Evolutionary conservation across 2,797 vertebrate species (phyloP).

Genomic region (Manis pentadactyla): DNA sequence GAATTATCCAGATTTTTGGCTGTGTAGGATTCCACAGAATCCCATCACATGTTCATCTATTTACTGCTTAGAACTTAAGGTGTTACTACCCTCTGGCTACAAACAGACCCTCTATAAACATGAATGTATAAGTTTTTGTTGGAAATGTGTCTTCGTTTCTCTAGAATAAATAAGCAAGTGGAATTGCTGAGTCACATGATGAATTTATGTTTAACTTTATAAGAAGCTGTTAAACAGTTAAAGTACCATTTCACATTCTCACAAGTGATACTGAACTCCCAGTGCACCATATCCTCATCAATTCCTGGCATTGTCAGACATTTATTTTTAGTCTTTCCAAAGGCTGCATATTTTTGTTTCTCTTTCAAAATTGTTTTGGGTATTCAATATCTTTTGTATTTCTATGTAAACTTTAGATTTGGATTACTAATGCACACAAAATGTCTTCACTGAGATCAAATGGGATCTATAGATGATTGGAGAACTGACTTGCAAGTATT

Average conservation of each 20-base stretch:
- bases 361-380: neutral
- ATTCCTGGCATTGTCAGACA: neutral
- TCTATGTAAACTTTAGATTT: neutral
- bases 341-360: neutral
- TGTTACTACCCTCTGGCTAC: neutral
- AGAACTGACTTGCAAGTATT: neutral
- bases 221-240: neutral
- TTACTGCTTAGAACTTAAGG: neutral
- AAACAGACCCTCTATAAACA: neutral
- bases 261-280: neutral
- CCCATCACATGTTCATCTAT: neutral
- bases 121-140: neutral
- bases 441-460: neutral
- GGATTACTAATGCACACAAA: neutral
- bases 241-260: neutral
- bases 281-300: neutral
- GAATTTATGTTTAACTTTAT: neutral
- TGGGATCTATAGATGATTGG: neutral
- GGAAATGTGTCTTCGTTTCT: neutral
- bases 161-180: neutral
- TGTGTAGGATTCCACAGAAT: neutral
- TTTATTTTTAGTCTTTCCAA: conserved; percentile 7
- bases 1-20: neutral
- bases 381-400: neutral
- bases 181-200: neutral